phyloP scores from a whole-genome alignment of 2,888 invertebrate genomes.

The Anagyrus pseudococci region DNA sequence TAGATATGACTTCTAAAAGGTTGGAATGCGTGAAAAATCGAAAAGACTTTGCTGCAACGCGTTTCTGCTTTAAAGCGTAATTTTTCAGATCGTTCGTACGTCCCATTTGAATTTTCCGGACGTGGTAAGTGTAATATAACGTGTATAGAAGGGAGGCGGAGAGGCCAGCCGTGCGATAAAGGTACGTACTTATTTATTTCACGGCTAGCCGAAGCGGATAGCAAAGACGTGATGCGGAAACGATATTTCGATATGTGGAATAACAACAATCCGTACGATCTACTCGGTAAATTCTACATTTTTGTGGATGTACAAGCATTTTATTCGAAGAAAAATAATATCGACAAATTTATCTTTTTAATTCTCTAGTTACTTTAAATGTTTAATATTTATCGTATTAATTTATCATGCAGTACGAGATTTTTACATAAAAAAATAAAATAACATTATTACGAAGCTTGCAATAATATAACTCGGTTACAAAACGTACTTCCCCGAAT shows the following conservation, averaged over 20 bases:
- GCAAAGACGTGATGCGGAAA: conserved; percentile 58
- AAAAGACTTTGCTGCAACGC: conserved; percentile 17
- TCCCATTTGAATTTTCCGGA: conserved; percentile 34
- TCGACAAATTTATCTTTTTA: too few relatives aligned
- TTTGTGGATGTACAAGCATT: too few relatives aligned
- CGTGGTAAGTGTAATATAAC: conserved; percentile 38
- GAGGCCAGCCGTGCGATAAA: conserved; percentile 31
- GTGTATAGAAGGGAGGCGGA: conserved; percentile 26
- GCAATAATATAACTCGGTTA: neutral
- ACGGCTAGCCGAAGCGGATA: conserved; percentile 57
- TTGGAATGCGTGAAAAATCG: conserved; percentile 32
- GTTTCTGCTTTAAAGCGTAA: conserved; percentile 30
- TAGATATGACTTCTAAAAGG: neutral
- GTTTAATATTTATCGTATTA: too few relatives aligned
- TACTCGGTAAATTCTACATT: too few relatives aligned
- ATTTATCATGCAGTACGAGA: too few relatives aligned
- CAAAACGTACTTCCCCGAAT: too few relatives aligned
- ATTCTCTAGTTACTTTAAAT: too few relatives aligned
- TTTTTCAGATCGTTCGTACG: conserved; percentile 30
- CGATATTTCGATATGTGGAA: conserved; percentile 51
- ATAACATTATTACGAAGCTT: neutral
- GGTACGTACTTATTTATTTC: conserved; percentile 53
- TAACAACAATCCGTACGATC: too few relatives aligned
- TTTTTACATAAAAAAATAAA: neutral
- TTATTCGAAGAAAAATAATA: too few relatives aligned